Evolutionary conservation across 2,888 invertebrate species (phyloP).

Genomic region (Galerucella calmariensis): DNA sequence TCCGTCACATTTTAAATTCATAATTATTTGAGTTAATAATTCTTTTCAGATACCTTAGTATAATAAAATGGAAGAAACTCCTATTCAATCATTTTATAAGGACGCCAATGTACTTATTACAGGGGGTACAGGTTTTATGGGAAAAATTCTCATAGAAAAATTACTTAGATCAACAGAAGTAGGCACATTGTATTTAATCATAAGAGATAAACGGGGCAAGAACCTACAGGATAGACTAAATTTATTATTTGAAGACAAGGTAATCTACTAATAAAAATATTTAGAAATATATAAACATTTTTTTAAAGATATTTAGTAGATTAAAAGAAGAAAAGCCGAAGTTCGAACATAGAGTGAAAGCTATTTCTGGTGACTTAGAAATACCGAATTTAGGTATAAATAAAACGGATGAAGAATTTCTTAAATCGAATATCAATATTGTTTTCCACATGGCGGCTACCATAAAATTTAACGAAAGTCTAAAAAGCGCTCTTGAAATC

Average conservation of each 20-base stretch:
- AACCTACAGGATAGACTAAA: conserved; percentile 74
- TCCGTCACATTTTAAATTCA: no score
- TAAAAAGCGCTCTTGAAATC: conserved; percentile 80
- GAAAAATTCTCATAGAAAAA: conserved; percentile 71
- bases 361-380: conserved; percentile 76
- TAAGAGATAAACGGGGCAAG: conserved; percentile 72
- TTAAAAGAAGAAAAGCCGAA: conserved; percentile 68
- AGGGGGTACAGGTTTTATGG: conserved; percentile 70
- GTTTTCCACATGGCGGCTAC: conserved; percentile 93
- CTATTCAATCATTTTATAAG: conserved; percentile 60
- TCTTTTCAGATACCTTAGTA: background rate
- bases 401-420: conserved; percentile 70
- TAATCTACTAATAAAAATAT: conserved; percentile 46
- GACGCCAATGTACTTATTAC: conserved; percentile 63
- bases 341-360: conserved; percentile 75
- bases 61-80: conserved; percentile 49
- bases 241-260: conserved; percentile 75
- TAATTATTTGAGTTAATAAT: background rate
- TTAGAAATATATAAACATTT: conserved; percentile 10
- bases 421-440: conserved; percentile 74
- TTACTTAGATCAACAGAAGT: conserved; percentile 66
- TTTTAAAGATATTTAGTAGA: conserved; percentile 67
- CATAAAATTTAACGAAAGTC: conserved; percentile 86
- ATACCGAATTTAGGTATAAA: conserved; percentile 74
- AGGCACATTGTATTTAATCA: conserved; percentile 67